Evolutionary conservation across 2,797 vertebrate species (phyloP), one percentile per base, ranked within the genome.

Genomic region (Channa striata): DNA sequence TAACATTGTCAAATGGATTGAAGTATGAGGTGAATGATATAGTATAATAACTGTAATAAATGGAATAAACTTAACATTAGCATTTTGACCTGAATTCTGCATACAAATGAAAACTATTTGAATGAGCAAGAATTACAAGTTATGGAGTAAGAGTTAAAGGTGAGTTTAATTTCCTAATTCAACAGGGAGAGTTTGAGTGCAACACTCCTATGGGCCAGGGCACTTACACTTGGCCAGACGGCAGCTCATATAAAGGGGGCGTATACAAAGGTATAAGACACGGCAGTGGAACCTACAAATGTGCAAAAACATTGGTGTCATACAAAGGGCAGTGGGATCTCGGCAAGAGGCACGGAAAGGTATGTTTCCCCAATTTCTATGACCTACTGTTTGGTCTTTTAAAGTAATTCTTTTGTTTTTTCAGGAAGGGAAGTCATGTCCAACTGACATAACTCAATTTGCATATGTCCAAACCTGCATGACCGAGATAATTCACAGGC

Each of bases 321-420:
- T 99, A 98, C 78, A 39, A 46, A 8, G 98, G 98, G 13, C 88
- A 95, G 53, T 98, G 97, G 98, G 69, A 83, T 69, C 87, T 89
- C 0, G 94, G 96, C 77, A 95, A 92, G 85, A 94, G 95, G 53
- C 96, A 98, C 0, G 96, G 97, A 42, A 95, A 96, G 95, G 97
- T 98, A 90, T 43, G 80, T 69, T 46, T 25, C 20, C 17, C 5
- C 6, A 4, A 2, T 39, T 20, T 12, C 25, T 1, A 57, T 57
- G 1, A 30, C 20, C 7, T 40, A 8, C n/a, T 4, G 5, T 5
- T 12, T 12, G 11, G 10, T 0, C 30, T 33, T 19, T 54, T 11
- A 2, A 33, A 6, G 5, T 11, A 3, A 20, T 43, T 10, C 36
- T 0, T 17, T 21, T 16, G 67, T 43, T 30, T 30, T n/a, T 30